phyloP scores from a whole-genome alignment of 1,140 invertebrate genomes.

The Odontomachus brunneus region DNA sequence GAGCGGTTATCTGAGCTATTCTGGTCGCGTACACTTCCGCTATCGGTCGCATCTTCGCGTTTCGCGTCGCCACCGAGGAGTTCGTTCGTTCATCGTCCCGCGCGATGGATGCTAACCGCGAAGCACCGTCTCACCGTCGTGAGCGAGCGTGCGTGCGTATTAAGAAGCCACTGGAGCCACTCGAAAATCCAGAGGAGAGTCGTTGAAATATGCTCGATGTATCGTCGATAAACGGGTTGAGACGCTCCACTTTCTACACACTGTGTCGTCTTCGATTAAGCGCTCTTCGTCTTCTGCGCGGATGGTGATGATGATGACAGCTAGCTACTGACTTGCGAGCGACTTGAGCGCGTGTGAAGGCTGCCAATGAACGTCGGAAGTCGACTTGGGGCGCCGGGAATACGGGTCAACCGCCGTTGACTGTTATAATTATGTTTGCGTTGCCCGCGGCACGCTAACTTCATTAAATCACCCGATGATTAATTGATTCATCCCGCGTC shows the following conservation, averaged over 20 bases:
- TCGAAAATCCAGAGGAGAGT: neutral
- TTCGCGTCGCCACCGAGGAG: too few species aligned
- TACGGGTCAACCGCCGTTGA: slow-evolving; percentile 60
- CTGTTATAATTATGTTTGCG: slow-evolving; percentile 65
- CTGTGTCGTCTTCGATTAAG: neutral
- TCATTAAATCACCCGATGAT: slow-evolving; percentile 58
- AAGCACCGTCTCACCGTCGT: neutral
- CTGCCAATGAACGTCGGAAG: slow-evolving; percentile 25
- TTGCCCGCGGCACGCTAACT: slow-evolving; percentile 50
- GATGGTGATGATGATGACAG: neutral
- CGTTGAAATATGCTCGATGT: neutral
- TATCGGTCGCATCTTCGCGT: too few species aligned
- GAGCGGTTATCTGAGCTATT: too few species aligned
- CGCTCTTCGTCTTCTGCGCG: too few species aligned
- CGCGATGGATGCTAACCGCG: slow-evolving; percentile 2
- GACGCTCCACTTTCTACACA: slow-evolving; percentile 1
- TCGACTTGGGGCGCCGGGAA: slow-evolving; percentile 23
- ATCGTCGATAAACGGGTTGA: neutral
- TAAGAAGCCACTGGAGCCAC: neutral
- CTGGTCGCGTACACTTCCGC: too few species aligned
- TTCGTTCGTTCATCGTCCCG: neutral
- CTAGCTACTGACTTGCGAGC: too few species aligned
- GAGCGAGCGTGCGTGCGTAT: neutral
- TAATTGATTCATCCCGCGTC: slow-evolving; percentile 6
- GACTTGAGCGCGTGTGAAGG: neutral